Conservation (phyloP, 2,888 invertebrate species). For the Leptopilina syphax region DNA sequence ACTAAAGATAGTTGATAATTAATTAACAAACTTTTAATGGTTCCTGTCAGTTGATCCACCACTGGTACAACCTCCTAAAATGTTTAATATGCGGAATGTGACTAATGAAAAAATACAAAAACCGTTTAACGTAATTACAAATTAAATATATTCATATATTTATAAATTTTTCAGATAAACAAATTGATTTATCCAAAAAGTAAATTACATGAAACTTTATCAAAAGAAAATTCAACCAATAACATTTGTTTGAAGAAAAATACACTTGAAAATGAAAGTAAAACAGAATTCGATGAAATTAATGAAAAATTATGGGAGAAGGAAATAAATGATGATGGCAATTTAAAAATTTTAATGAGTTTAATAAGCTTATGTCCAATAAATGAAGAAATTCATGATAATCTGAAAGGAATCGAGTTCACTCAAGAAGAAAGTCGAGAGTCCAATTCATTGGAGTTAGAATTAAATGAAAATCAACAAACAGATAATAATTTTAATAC, state of each 20-base stretch:
- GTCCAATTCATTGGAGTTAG: no score
- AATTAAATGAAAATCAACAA: no score
- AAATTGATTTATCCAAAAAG: not conserved
- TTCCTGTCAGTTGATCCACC: no score
- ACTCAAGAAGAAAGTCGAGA: not conserved
- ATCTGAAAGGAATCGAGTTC: not conserved
- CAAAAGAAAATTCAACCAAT: not conserved
- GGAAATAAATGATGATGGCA: slow-evolving; percentile 41
- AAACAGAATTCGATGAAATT: not conserved
- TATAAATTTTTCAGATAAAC: not conserved
- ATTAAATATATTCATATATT: not conserved
- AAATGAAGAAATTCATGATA: not conserved
- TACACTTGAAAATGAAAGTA: not conserved
- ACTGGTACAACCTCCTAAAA: no score
- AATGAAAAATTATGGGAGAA: not conserved
- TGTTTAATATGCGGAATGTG: no score
- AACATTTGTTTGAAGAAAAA: not conserved
- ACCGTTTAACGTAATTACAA: no score
- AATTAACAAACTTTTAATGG: no score
- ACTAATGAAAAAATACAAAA: no score
- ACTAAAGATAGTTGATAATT: no score
- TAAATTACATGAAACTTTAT: not conserved
- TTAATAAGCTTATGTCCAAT: slow-evolving; percentile 40
- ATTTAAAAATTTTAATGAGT: slow-evolving; percentile 51
- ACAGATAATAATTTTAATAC: no score